These are phyloP conservation scores for Yoshiicerus persimilis DNA, from an alignment of 1,140 invertebrate species.

Conservation along the genomic window DNA sequence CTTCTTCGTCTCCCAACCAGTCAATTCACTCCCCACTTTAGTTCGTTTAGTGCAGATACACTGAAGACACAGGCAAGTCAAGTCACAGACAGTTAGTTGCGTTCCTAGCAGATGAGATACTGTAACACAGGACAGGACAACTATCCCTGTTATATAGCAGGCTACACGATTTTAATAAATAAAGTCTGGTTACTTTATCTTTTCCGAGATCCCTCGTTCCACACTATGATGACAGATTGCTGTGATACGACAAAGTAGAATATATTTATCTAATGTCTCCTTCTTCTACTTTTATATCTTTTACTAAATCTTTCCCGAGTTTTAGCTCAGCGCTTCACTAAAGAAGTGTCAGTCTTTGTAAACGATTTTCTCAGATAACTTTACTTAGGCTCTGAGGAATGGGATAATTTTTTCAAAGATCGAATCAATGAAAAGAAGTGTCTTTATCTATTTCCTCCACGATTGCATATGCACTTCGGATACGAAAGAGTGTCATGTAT, in stretches of 20 bases:
- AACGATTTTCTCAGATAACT: slow-evolving; percentile 20
- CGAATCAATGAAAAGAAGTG: neutral
- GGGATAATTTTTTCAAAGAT: slow-evolving; percentile 1
- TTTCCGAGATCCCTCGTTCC: neutral
- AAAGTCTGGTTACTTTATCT: slow-evolving; percentile 14
- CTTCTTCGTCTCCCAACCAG: neutral
- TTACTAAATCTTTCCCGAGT: neutral
- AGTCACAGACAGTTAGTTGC: neutral
- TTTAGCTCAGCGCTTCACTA: neutral
- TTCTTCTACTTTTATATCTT: neutral
- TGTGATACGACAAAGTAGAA: neutral
- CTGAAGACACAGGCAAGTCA: neutral
- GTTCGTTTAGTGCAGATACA: neutral
- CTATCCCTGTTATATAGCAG: neutral
- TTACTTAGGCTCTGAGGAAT: neutral
- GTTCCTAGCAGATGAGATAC: neutral
- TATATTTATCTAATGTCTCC: slow-evolving; percentile 13
- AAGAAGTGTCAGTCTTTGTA: neutral
- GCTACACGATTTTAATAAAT: slow-evolving; percentile 19
- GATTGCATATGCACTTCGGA: neutral
- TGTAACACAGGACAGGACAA: neutral
- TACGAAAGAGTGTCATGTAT: neutral
- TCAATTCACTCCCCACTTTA: neutral
- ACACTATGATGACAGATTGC: slow-evolving; percentile 12
- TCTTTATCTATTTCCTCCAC: neutral